These are phyloP conservation scores for Tapera naevia DNA, from an alignment of 2,797 vertebrate species.

Conservation along the genomic window DNA sequence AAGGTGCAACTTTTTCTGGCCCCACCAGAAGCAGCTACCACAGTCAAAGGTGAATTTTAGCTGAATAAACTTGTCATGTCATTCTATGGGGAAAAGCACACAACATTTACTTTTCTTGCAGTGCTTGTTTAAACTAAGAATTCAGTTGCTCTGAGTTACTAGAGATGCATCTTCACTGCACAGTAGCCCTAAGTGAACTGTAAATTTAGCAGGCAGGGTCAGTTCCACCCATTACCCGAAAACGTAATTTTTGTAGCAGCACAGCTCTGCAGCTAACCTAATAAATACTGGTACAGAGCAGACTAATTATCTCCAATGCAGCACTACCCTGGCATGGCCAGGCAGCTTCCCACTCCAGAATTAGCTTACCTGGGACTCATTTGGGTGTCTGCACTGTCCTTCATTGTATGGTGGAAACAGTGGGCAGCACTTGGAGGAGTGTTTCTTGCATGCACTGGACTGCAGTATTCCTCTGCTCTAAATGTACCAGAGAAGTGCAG, in stretches of 20 bases:
- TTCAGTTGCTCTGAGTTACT: not conserved
- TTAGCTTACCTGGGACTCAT: not conserved
- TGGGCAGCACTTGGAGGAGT: not conserved
- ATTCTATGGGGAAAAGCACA: not conserved
- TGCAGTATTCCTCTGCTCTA: not conserved
- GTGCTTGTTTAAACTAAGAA: not conserved
- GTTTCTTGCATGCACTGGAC: not conserved
- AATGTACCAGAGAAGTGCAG: not conserved
- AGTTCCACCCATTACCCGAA: not conserved
- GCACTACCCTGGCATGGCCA: not conserved
- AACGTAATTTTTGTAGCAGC: not conserved
- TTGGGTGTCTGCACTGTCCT: constrained; percentile 42
- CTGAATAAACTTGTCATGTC: not conserved
- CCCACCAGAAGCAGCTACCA: not conserved
- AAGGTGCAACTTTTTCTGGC: not conserved
- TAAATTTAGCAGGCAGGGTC: not conserved
- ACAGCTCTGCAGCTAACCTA: constrained; percentile 40
- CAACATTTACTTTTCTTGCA: not conserved
- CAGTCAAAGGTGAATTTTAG: not conserved
- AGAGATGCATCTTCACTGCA: not conserved
- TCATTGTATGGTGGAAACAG: constrained; percentile 1
- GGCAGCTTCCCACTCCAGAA: not conserved
- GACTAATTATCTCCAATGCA: constrained; percentile 29
- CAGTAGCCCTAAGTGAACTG: not conserved
- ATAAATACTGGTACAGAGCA: constrained; percentile 18